Base-by-base conservation (phyloP, 2,888 invertebrate genomes). In the Kryphioiulus occultus region DNA sequence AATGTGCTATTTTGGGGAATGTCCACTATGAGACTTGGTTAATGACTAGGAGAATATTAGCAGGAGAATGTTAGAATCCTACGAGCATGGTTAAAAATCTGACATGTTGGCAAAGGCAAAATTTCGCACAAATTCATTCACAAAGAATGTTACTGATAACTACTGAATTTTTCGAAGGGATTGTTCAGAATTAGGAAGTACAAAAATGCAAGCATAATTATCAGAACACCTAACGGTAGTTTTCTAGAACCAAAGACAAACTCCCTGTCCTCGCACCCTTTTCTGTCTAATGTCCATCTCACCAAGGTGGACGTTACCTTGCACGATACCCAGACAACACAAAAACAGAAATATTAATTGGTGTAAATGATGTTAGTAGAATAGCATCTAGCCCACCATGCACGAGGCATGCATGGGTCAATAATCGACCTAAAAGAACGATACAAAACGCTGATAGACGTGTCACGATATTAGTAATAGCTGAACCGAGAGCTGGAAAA, bases 251-350 rank as follows among this genome's bases (percentile, higher is more conserved):
- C 44, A 53, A 53, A 53, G 4, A n/a, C 26, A 68, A 7, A 26
- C 68, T 68, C 68, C 68, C 68, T 26, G 26, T 68, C 68, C 68
- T 68, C 68, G 68, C 68, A 68, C 68, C 68, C 68, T 68, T 68
- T 68, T 68, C 26, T 68, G 26, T 19, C 68, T 68, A 68, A 59
- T 7, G 68, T 26, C 22, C 68, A 26, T 9, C 26, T 68, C 68
- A 68, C 26, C 9, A 26, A 68, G 9, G 19, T 26, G 68, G 53
- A 53, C 17, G 15, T n/a, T 59, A 59, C 2, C 3, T 59, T n/a
- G 3, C 17, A 47, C 7, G 47, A 12, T 2, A 47, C 10, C 26
- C 17, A 68, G 22, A 68, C 68, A 26, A 68, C 68, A 68, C 10
- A 22, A 68, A 68, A 68, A 68, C 1, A n/a, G 53, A 53, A 53